phyloP scores from a whole-genome alignment of 2,888 invertebrate genomes.

The Watsonalla binaria region DNA sequence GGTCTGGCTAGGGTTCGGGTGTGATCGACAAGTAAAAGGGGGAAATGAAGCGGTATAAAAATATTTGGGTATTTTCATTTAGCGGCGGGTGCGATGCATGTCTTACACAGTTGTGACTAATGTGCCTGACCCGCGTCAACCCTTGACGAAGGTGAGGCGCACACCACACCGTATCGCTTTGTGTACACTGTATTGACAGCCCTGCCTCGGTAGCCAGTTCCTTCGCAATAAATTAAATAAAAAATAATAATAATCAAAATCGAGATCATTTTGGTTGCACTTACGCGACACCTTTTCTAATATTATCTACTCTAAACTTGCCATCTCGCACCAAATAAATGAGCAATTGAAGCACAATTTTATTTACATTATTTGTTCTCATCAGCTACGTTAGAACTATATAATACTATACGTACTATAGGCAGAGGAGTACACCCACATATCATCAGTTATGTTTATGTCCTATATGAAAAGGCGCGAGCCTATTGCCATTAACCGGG shows the following conservation, averaged over 20 bases:
- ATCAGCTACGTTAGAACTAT: too few species aligned
- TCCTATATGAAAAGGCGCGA: too few species aligned
- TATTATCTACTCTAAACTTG: conserved; percentile 4
- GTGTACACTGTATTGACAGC: conserved; percentile 44
- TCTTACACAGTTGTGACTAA: conserved; percentile 60
- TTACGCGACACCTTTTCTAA: not conserved
- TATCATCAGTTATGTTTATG: too few species aligned
- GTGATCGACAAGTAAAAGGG: not conserved
- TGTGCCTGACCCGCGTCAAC: conserved; percentile 53
- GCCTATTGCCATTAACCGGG: too few species aligned
- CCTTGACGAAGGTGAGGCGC: conserved; percentile 60
- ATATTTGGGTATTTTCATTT: not conserved
- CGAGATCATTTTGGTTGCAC: conserved; percentile 22
- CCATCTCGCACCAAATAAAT: conserved; percentile 22
- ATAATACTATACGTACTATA: too few species aligned
- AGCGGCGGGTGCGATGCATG: conserved; percentile 23
- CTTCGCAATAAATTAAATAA: conserved; percentile 38
- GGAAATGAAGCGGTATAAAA: not conserved
- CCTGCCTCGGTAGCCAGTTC: conserved; percentile 36
- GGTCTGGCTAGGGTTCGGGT: not conserved
- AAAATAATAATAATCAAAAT: conserved; percentile 6
- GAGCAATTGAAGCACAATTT: conserved; percentile 20
- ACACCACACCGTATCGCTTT: conserved; percentile 46
- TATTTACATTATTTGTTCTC: not conserved
- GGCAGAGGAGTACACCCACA: too few species aligned